phyloP scores from a whole-genome alignment of 2,888 invertebrate species.

The Pheosia gnoma region DNA sequence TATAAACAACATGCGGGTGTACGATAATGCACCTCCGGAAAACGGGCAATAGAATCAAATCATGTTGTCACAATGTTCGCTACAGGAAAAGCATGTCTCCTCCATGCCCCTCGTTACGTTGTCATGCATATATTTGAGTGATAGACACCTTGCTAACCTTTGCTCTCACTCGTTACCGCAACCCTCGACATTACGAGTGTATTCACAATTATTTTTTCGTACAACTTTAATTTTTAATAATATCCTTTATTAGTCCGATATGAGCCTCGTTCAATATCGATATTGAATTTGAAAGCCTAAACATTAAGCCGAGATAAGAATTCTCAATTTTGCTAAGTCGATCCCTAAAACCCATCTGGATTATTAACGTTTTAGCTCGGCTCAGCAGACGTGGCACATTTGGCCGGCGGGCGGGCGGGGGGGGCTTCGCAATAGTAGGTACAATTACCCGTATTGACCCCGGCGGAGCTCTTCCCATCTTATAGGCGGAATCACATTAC shows the following conservation, averaged over 20 bases:
- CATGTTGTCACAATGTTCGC: no score
- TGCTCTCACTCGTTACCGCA: no score
- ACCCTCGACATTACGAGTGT: no score
- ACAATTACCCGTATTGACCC: not conserved
- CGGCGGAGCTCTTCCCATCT: not conserved
- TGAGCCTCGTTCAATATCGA: not conserved
- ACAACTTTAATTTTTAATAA: not conserved
- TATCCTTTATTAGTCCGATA: not conserved
- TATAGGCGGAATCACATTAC: slow-evolving; percentile 3
- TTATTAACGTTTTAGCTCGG: not conserved
- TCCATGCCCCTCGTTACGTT: no score
- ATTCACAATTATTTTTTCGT: no score
- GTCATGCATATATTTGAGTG: no score
- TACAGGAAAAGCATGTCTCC: no score
- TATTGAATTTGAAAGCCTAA: not conserved
- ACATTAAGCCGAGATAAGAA: not conserved
- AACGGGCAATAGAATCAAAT: no score
- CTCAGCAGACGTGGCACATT: not conserved
- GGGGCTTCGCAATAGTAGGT: not conserved
- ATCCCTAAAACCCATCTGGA: not conserved
- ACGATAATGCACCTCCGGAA: no score
- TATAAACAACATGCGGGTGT: no score
- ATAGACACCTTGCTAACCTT: no score
- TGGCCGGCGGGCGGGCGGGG: not conserved
- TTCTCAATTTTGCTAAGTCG: not conserved